phyloP scores from a whole-genome alignment of 2,113 vertebrate species.

The Casuarius casuarius region DNA sequence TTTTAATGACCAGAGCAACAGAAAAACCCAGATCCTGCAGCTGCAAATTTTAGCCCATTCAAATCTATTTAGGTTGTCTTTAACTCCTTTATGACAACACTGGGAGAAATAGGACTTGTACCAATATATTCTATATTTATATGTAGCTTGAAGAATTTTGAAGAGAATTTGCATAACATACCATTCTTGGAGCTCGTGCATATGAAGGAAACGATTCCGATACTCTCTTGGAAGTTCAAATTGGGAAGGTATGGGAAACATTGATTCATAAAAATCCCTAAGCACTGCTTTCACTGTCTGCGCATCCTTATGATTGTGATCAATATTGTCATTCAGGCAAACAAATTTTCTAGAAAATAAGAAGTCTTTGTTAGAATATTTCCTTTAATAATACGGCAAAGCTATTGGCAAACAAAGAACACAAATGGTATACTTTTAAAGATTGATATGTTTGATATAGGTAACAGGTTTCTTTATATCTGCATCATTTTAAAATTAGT shows the following conservation, averaged over 20 bases:
- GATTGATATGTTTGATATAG: not conserved
- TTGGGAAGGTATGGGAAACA: slow-evolving; percentile 95
- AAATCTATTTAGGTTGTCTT: not conserved
- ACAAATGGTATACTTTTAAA: not conserved
- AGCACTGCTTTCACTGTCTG: slow-evolving; percentile 96
- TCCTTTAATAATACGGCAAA: not conserved
- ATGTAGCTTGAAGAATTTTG: not conserved
- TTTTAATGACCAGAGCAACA: not conserved
- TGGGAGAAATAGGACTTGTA: not conserved
- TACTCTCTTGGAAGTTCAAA: slow-evolving; percentile 96
- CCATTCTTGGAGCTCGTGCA: slow-evolving; percentile 96
- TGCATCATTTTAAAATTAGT: not conserved
- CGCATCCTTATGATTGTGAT: slow-evolving; percentile 95
- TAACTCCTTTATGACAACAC: not conserved
- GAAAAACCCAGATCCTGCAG: not conserved
- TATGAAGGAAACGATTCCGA: slow-evolving; percentile 96
- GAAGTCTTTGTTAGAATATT: not conserved
- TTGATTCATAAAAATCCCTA: slow-evolving; percentile 97
- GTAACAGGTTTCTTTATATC: not conserved
- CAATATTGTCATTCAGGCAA: slow-evolving; percentile 98
- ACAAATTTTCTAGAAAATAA: slow-evolving; percentile 90
- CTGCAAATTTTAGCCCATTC: not conserved
- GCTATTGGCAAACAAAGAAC: not conserved
- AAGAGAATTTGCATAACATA: slow-evolving; percentile 46
- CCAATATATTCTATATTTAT: not conserved